Evolutionary conservation across 2,888 invertebrate genomes (phyloP).

Genomic region (Cephus rjabovi): DNA sequence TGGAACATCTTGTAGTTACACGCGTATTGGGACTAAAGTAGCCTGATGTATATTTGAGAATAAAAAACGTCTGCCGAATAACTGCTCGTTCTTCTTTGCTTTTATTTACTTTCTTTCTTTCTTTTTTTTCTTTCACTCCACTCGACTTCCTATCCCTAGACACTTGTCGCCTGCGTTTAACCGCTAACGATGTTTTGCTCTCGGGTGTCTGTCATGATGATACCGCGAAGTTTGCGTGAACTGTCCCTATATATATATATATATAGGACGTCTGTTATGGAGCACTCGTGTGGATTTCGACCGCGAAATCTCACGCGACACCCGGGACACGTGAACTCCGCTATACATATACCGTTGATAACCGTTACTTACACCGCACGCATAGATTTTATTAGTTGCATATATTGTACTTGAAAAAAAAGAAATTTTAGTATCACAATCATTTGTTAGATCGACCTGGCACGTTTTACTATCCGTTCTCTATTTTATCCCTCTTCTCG

Average conservation of each 20-base stretch:
- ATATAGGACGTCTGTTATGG: neutral
- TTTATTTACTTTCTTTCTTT: neutral
- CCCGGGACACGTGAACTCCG: neutral
- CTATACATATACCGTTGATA: neutral
- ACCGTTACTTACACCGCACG: neutral
- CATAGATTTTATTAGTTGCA: neutral
- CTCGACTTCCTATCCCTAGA: neutral
- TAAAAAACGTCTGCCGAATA: neutral
- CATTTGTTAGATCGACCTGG: neutral
- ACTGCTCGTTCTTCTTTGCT: neutral
- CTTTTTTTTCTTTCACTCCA: neutral
- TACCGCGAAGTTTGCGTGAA: neutral
- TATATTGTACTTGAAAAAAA: neutral
- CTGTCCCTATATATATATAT: neutral
- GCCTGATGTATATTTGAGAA: neutral
- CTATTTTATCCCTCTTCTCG: neutral
- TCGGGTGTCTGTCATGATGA: neutral
- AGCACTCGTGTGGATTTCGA: neutral
- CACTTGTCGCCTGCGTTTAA: neutral
- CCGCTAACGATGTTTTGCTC: neutral
- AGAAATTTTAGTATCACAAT: neutral
- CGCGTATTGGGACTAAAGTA: neutral
- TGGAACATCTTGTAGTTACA: neutral
- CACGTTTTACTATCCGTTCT: neutral
- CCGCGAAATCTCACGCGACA: neutral